Conservation (phyloP, 1,140 invertebrate genomes). For the Stenopsyche tienmushanensis region DNA sequence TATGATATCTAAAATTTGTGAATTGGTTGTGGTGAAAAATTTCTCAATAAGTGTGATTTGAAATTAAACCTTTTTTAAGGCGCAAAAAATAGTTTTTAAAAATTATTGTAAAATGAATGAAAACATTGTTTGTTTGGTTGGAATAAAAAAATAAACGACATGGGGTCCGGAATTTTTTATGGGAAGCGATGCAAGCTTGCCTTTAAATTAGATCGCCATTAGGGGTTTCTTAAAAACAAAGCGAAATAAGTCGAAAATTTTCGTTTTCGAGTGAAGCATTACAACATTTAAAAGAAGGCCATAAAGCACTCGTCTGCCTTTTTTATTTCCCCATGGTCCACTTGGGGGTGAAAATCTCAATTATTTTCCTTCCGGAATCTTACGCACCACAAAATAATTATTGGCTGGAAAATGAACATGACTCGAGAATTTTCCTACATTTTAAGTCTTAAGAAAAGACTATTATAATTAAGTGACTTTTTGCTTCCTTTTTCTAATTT, state of each 20-base stretch:
- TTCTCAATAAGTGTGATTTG: constrained; percentile 11
- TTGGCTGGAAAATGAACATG: constrained; percentile 55
- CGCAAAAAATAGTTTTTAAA: too few relatives aligned
- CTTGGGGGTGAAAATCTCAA: constrained; percentile 39
- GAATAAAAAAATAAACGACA: too few relatives aligned
- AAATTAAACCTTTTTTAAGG: too few relatives aligned
- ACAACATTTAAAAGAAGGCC: constrained; percentile 9
- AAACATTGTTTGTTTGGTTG: too few relatives aligned
- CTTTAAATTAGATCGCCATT: too few relatives aligned
- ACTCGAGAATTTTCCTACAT: constrained; percentile 39
- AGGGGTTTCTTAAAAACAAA: too few relatives aligned
- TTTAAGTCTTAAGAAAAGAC: constrained; percentile 39
- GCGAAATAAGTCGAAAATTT: not conserved
- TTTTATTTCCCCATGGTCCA: constrained; percentile 39
- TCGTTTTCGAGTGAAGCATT: constrained; percentile 1
- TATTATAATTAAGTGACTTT: constrained; percentile 45
- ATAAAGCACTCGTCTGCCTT: constrained; percentile 30
- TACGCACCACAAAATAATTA: constrained; percentile 59
- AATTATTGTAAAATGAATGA: too few relatives aligned
- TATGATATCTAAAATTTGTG: too few relatives aligned
- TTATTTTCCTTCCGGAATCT: constrained; percentile 48
- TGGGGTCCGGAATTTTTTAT: too few relatives aligned
- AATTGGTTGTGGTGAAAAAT: too few relatives aligned
- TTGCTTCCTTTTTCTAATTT: constrained; percentile 58
- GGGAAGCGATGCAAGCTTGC: too few relatives aligned